Percentiles rank a stretch among this genome's conserved stretches.
Evolutionary conservation across 2,113 vertebrate species (phyloP).

Genomic region (Myotis yumanensis): DNA sequence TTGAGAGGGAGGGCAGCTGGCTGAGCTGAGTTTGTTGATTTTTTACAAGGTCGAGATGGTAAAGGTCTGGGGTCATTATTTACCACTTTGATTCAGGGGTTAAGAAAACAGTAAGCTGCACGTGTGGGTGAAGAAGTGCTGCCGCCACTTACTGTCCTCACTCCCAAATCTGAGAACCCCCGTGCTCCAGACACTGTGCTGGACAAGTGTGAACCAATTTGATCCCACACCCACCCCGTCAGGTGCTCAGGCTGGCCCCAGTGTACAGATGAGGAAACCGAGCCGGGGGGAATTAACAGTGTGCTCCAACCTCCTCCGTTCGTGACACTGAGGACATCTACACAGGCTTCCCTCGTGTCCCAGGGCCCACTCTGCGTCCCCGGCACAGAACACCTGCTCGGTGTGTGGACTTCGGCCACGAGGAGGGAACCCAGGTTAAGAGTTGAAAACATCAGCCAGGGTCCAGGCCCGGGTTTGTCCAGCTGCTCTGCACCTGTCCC

Average conservation of each 20-base stretch:
- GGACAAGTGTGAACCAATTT: background rate
- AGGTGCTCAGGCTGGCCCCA: background rate
- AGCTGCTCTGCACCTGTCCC: background rate
- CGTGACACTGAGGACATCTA: background rate
- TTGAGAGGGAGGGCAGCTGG: background rate
- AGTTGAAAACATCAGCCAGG: background rate
- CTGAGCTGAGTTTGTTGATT: background rate
- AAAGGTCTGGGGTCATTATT: background rate
- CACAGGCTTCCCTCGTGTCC: background rate
- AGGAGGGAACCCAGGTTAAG: background rate
- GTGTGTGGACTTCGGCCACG: fast-evolving
- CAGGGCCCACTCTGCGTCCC: background rate
- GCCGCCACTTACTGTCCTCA: background rate
- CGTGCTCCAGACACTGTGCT: no score
- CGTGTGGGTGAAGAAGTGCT: background rate
- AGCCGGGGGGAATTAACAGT: background rate
- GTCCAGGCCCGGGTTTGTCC: background rate
- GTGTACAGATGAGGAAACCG: background rate
- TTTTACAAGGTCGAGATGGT: background rate
- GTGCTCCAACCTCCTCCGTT: background rate
- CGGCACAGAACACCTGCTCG: background rate
- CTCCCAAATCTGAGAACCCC: background rate
- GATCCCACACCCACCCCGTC: no score
- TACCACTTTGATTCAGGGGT: background rate
- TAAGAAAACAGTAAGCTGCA: background rate